Evolutionary conservation across 2,797 vertebrate species (phyloP).

Genomic region (Malacoctenus gilli): DNA sequence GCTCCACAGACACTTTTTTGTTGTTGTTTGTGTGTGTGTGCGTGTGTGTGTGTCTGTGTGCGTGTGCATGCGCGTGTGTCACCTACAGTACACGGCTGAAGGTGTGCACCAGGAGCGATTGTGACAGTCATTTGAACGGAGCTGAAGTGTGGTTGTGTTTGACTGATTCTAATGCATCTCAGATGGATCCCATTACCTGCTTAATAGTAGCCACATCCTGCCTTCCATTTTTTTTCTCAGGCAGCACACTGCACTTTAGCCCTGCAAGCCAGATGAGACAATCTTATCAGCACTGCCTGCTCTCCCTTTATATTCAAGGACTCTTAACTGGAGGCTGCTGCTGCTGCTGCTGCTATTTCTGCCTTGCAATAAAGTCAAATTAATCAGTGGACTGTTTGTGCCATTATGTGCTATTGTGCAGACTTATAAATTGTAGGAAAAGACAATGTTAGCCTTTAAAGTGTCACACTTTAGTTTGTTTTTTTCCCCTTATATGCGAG

Average conservation of each 20-base stretch:
- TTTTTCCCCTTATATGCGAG: constrained; percentile 1
- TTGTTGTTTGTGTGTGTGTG: neutral
- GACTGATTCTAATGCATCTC: constrained; percentile 77
- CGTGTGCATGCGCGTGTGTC: constrained; percentile 9
- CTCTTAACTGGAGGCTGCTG: constrained; percentile 70
- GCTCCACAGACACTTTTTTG: constrained; percentile 28
- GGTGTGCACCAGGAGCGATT: constrained; percentile 61
- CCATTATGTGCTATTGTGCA: constrained; percentile 51
- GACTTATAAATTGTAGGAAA: constrained; percentile 41
- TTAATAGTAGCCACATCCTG: constrained; percentile 76
- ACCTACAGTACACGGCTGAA: constrained; percentile 47
- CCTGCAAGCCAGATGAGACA: constrained; percentile 74
- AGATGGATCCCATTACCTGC: constrained; percentile 74
- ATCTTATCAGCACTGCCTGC: constrained; percentile 72
- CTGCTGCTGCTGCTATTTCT: constrained; percentile 71
- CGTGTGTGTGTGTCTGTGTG: constrained; percentile 2
- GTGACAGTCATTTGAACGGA: constrained; percentile 70
- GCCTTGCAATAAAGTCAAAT: constrained; percentile 70
- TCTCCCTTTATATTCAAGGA: constrained; percentile 74
- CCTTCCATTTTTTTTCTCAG: constrained; percentile 34
- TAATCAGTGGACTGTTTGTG: constrained; percentile 61
- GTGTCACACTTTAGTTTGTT: constrained; percentile 6
- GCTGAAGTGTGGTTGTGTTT: constrained; percentile 71
- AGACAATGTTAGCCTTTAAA: constrained; percentile 31
- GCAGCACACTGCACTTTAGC: constrained; percentile 62